Base-by-base conservation (phyloP, 1,140 invertebrate genomes). In the Mesaphorura yosii region DNA sequence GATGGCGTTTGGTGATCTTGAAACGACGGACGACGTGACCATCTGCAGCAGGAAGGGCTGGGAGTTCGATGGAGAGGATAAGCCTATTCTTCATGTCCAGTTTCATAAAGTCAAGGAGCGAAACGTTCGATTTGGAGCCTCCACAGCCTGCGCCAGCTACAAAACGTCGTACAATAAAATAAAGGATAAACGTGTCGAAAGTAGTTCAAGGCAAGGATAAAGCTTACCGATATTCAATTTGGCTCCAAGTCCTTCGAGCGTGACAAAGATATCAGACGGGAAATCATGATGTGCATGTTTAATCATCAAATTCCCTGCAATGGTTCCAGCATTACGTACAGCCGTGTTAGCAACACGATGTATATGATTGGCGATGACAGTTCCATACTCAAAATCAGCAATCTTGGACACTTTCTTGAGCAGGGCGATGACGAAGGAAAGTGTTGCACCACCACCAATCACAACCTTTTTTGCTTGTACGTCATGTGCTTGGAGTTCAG, bases 311-410 rank as follows among this genome's bases (percentile, higher is more conserved):
- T 76, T 76, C 39, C 74, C 74, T 7, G 50, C 50, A 12, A 58
- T 15, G n/a, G 51, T 58, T 39, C 78, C 83, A 54, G 14, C 81
- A 73, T 85, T 84, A 67, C 81, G 72, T 2, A 86, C 78, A 20
- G 82, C 76, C 2, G 82, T 72, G 69, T 79, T 80, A 2, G 82
- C 82, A 42, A 85, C 76, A 46, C 83, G 66, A 64, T 83, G 78
- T 48, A 84, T 71, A 63, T 84, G 81, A 52, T 78, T 69, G 19
- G 74, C 76, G 14, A 82, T 63, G 28, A 72, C 69, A 15, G 62
- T 62, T 15, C 79, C 62, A 60, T 81, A 80, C 72, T 62, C 73
- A 40, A 27, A 56, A 3, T 34, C 54, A n/a, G 26, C 41, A 15
- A 46, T 12, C 1, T 62, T 59, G 1, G 74, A 68, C n/a, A 75